Evolutionary conservation across 2,797 vertebrate species (phyloP).

Genomic region (Paramormyrops hopkinsi): DNA sequence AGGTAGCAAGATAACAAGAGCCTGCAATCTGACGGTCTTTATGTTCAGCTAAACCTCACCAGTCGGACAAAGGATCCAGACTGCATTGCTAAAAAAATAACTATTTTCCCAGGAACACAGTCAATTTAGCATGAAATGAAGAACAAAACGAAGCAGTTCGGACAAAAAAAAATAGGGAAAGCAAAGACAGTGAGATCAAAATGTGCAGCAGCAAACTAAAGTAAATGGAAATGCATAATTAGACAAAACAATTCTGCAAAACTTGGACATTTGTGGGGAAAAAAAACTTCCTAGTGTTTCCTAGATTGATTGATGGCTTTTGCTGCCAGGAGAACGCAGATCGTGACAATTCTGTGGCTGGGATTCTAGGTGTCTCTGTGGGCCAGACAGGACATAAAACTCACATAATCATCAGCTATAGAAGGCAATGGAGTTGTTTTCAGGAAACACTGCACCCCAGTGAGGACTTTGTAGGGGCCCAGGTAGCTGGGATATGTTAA

Average conservation of each 20-base stretch:
- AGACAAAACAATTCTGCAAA: background rate
- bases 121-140: background rate
- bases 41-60: background rate
- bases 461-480: background rate
- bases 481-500: too few relatives aligned
- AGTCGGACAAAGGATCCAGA: background rate
- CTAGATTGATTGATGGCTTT: background rate
- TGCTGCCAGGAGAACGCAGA: background rate
- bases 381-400: background rate
- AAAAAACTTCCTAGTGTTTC: background rate
- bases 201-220: background rate
- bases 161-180: background rate
- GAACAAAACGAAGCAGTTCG: background rate
- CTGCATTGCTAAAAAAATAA: background rate
- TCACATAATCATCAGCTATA: background rate
- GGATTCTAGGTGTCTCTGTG: background rate
- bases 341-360: background rate
- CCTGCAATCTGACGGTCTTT: background rate
- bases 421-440: background rate
- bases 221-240: background rate
- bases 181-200: background rate
- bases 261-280: background rate
- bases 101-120: background rate
- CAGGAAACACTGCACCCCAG: background rate
- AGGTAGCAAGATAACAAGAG: background rate